Percentiles rank a stretch among this genome's conserved stretches.
These are phyloP conservation scores for Leptopilina clavipes DNA, from an alignment of 1,140 invertebrate genomes.

Conservation along the genomic window DNA sequence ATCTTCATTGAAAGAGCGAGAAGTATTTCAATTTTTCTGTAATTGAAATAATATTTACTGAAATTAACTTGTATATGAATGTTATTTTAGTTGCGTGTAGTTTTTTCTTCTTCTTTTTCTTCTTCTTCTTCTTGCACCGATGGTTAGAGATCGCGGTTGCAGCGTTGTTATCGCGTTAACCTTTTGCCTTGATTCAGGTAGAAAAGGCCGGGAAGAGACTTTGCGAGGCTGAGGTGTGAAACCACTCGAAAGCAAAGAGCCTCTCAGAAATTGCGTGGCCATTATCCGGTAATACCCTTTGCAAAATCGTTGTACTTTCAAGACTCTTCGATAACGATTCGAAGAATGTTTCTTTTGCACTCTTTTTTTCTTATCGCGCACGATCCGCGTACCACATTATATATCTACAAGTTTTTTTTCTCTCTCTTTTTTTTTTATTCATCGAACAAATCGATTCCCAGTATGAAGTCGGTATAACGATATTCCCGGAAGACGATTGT, in stretches of 20 bases:
- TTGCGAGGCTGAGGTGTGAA: slow-evolving; percentile 67
- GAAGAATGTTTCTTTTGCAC: slow-evolving; percentile 59
- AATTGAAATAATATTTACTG: too few relatives aligned
- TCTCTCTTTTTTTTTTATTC: slow-evolving; percentile 56
- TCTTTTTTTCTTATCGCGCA: slow-evolving; percentile 37
- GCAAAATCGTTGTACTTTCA: slow-evolving; percentile 58
- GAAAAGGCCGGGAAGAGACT: slow-evolving; percentile 36
- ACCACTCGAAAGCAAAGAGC: slow-evolving; percentile 74
- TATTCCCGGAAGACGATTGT: slow-evolving; percentile 22
- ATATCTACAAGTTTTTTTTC: slow-evolving; percentile 10
- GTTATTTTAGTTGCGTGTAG: too few relatives aligned
- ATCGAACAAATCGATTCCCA: slow-evolving; percentile 43
- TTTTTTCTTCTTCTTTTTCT: slow-evolving; percentile 31
- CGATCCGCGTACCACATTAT: slow-evolving; percentile 44
- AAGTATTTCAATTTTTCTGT: too few relatives aligned
- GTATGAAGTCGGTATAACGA: slow-evolving; percentile 32
- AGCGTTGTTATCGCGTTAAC: slow-evolving; percentile 74
- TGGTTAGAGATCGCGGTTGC: slow-evolving; percentile 62
- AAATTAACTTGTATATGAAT: too few relatives aligned
- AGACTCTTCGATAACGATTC: slow-evolving; percentile 65
- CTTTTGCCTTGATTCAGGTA: slow-evolving; percentile 68
- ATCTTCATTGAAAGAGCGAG: too few relatives aligned
- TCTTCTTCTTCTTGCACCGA: not conserved
- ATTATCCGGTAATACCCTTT: slow-evolving; percentile 70
- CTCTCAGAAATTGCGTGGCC: slow-evolving; percentile 71